Percentiles rank a stretch among this genome's conserved stretches.
Conservation (phyloP, 2,888 invertebrate genomes). For the Ectemnius lituratus region DNA sequence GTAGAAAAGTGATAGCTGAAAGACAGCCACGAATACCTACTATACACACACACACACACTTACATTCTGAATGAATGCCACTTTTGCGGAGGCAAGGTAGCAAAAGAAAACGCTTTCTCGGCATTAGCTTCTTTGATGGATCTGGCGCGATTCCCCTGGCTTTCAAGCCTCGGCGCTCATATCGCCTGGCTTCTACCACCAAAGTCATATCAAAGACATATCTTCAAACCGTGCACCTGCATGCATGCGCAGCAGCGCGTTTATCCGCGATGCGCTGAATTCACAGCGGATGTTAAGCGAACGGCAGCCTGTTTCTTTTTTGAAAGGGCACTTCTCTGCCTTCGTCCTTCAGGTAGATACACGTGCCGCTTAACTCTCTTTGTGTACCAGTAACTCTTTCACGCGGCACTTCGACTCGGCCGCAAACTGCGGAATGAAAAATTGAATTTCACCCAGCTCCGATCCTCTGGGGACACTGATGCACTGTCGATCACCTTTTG, state of each 20-base stretch:
- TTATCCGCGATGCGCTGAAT: conserved; percentile 18
- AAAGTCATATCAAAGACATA: conserved; percentile 17
- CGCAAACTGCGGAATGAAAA: no score
- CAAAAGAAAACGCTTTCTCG: conserved; percentile 43
- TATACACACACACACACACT: conserved; percentile 17
- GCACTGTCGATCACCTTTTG: no score
- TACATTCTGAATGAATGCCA: conserved; percentile 45
- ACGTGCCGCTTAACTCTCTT: no score
- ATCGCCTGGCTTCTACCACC: conserved; percentile 21
- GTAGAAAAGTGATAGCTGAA: conserved; percentile 48
- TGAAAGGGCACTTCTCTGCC: no score
- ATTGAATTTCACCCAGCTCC: no score
- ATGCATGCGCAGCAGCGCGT: conserved; percentile 1
- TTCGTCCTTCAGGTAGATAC: no score
- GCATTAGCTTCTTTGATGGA: conserved; percentile 33
- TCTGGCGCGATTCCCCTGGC: conserved; percentile 22
- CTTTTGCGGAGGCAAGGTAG: conserved; percentile 38
- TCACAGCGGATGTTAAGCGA: neutral
- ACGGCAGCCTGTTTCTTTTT: no score
- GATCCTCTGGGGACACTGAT: no score
- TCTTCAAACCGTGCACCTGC: no score
- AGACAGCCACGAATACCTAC: conserved; percentile 31
- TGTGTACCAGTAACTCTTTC: no score
- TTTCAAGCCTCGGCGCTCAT: conserved; percentile 27
- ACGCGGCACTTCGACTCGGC: no score